Evolutionary conservation across 2,797 vertebrate genomes (phyloP), one percentile per base, ranked within the genome.

Genomic region (Poecilia gillii): DNA sequence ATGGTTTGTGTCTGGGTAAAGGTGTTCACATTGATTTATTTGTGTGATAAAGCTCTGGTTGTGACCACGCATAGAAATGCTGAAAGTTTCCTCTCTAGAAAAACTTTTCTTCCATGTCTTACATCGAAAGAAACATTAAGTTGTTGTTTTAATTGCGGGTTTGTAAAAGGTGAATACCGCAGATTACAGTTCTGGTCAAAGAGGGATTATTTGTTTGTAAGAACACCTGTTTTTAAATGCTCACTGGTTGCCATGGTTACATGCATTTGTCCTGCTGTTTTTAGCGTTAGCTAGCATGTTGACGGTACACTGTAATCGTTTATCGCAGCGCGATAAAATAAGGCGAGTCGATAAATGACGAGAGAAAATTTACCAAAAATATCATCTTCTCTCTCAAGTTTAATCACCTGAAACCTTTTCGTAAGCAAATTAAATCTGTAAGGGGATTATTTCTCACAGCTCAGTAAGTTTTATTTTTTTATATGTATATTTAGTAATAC

Each of bases 1-100:
- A 1, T 36, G 62, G 74, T 86, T 76, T 78, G 18, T 33, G 53
- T 76, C 74, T 78, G 71, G 33, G 66, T 33, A 47, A 72, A 47
- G 57, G 13, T 43, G 80, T 51, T 83, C 2, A 0, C 62, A 75
- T 70, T 28, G 72, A 73, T 12, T 64, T 64, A 20, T 36, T 4
- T 20, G 28, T 62, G 28, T 62, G 14, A 8, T 7, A 36, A 64
- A 18, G 20, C 8, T 39, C 39, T 66, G 64, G 9, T 41, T 41
- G 36, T 9, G 36, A 39, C 33, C 18, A 5, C 1, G 64, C 64
- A 20, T 39, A 66, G 64, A 31, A 31, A 33, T 64, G 59, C 23
- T 53, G 23, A 23, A 11, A 28, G 25, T 57, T n/a, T 57, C 53
- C 53, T 57, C 53, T 57, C 25, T 28, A 9, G 51, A 53, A 53